Percentiles rank a stretch among this genome's conserved stretches.
Evolutionary conservation across 2,888 invertebrate genomes (phyloP).

Genomic region (Dynastes hyllus): DNA sequence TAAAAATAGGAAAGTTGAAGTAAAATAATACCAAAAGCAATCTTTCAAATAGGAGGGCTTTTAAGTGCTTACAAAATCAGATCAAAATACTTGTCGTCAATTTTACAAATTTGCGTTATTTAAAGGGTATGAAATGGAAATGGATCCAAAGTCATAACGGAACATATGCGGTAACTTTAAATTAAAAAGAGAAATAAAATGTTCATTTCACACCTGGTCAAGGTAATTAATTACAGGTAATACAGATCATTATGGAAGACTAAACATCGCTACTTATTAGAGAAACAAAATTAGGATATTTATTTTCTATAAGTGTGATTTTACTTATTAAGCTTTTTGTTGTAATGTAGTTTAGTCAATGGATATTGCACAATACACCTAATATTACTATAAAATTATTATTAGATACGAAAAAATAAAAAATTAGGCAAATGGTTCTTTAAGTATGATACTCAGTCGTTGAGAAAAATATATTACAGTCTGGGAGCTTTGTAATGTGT

Average conservation of each 20-base stretch:
- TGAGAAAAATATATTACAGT: constrained; percentile 55
- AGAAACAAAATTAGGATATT: not conserved
- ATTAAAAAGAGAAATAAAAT: constrained; percentile 10
- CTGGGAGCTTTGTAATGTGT: constrained; percentile 63
- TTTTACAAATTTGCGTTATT: constrained; percentile 33
- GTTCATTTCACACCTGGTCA: not conserved
- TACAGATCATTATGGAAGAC: constrained; percentile 36
- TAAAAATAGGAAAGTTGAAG: constrained; percentile 6
- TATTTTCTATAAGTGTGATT: not conserved
- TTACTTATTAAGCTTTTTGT: not conserved
- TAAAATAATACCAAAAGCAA: constrained; percentile 23
- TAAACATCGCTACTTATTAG: constrained; percentile 4
- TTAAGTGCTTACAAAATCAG: too few species aligned
- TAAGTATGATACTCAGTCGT: constrained; percentile 41
- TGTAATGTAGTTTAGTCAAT: constrained; percentile 24
- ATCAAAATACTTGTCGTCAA: too few species aligned
- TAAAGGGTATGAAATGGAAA: constrained; percentile 45
- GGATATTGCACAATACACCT: constrained; percentile 37
- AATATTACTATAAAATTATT: constrained; percentile 36
- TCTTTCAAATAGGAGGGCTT: constrained; percentile 35
- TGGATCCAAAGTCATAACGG: not conserved
- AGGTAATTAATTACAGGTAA: not conserved
- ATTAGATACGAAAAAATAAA: constrained; percentile 14
- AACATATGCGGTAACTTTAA: constrained; percentile 21
- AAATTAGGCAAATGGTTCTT: constrained; percentile 27